phyloP scores from a whole-genome alignment of 2,797 vertebrate species.

The Xenopus petersii region DNA sequence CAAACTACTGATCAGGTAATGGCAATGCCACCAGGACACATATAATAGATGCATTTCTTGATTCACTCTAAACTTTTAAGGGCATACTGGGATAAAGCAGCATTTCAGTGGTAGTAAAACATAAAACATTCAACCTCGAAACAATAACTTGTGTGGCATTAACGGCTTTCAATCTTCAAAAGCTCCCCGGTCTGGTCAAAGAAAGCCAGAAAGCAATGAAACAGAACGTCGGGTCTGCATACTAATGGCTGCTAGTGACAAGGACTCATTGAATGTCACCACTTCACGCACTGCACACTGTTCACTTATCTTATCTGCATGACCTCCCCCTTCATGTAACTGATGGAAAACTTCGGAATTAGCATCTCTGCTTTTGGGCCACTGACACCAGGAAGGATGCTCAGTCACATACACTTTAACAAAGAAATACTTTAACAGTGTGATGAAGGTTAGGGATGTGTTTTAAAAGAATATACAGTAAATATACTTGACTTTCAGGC shows the following conservation, averaged over 20 bases:
- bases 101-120: constrained; percentile 59
- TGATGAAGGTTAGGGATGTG: constrained; percentile 30
- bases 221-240: constrained; percentile 58
- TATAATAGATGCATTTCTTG: constrained; percentile 68
- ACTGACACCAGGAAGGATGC: constrained; percentile 55
- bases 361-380: constrained; percentile 55
- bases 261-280: constrained; percentile 66
- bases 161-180: constrained; percentile 53
- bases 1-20: constrained; percentile 51
- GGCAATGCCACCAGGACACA: constrained; percentile 62
- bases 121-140: constrained; percentile 60
- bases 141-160: constrained; percentile 60
- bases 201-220: constrained; percentile 55
- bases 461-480: constrained; percentile 3
- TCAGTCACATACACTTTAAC: constrained; percentile 42
- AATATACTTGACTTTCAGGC: too few relatives aligned
- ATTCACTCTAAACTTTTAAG: constrained; percentile 66
- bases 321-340: constrained; percentile 62
- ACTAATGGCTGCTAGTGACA: constrained; percentile 64
- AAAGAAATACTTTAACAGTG: constrained; percentile 12
- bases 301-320: constrained; percentile 61
- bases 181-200: constrained; percentile 61
- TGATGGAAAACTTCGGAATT: constrained; percentile 56
- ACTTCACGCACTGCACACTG: constrained; percentile 52
- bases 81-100: constrained; percentile 54